A percentile compares a stretch with the other conserved stretches of the same genome.
Conservation (phyloP, 1,140 invertebrate genomes). For the Elymnias hypermnestra region DNA sequence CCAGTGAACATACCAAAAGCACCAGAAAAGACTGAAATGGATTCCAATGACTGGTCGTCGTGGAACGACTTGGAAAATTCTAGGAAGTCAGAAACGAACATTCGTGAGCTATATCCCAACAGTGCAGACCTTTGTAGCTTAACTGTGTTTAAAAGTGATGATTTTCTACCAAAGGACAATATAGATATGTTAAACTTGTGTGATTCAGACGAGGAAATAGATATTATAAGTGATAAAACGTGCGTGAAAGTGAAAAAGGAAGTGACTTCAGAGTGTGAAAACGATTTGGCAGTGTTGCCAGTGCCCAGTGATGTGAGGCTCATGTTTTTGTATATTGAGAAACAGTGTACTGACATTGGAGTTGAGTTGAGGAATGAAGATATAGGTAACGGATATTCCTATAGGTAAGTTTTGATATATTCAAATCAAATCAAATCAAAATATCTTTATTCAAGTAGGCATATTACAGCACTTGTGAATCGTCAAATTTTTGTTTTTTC, state of each 20-base stretch:
- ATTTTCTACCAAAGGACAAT: conserved; percentile 12
- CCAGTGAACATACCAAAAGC: conserved; percentile 22
- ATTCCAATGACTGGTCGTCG: conserved; percentile 37
- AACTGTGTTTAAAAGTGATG: conserved; percentile 30
- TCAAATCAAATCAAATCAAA: too few relatives aligned
- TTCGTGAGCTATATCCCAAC: conserved; percentile 39
- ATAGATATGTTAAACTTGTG: conserved; percentile 16
- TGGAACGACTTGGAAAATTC: conserved; percentile 39
- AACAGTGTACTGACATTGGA: conserved; percentile 56
- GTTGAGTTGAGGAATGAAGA: conserved; percentile 64
- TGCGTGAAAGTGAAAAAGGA: conserved; percentile 26
- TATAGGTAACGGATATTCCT: conserved; percentile 57
- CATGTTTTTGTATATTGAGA: conserved; percentile 54
- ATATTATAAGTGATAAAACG: conserved; percentile 32
- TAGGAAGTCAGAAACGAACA: conserved; percentile 32
- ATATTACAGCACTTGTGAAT: too few relatives aligned
- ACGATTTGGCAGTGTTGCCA: conserved; percentile 40
- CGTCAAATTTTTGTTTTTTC: too few relatives aligned
- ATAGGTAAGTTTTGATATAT: conserved; percentile 49
- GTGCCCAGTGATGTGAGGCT: conserved; percentile 47
- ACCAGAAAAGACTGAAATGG: conserved; percentile 5
- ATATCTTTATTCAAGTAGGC: too few relatives aligned
- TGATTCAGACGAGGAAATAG: conserved; percentile 55
- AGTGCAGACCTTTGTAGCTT: conserved; percentile 26
- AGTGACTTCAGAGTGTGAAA: conserved; percentile 8